phyloP scores from a whole-genome alignment of 2,797 vertebrate genomes.

The Semaprochilodus insignis region DNA sequence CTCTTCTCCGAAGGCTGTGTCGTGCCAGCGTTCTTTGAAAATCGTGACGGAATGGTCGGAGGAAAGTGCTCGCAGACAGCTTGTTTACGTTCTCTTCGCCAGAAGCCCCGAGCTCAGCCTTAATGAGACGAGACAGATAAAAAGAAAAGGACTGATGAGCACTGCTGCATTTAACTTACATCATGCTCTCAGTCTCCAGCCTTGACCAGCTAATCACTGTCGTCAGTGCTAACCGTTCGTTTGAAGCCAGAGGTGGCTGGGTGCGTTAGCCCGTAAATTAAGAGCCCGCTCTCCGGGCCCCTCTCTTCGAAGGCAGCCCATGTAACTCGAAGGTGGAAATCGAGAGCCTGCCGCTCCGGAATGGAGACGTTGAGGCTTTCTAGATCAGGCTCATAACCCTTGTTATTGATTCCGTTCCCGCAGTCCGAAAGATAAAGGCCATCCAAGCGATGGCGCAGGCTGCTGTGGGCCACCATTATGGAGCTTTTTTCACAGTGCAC shows the following conservation, averaged over 20 bases:
- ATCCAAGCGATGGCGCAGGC: background rate
- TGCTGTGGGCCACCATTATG: constrained; percentile 29
- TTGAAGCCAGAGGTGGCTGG: constrained; percentile 34
- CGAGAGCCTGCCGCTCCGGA: constrained; percentile 42
- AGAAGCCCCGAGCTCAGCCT: constrained; percentile 66
- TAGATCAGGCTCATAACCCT: constrained; percentile 46
- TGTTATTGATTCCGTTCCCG: constrained; percentile 42
- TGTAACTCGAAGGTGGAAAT: constrained; percentile 32
- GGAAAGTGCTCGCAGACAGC: constrained; percentile 67
- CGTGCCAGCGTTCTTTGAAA: constrained; percentile 71
- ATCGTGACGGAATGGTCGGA: constrained; percentile 73
- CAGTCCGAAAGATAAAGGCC: constrained; percentile 34
- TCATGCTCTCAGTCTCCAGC: constrained; percentile 62
- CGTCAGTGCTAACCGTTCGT: constrained; percentile 47
- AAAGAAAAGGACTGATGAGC: constrained; percentile 75
- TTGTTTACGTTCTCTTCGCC: constrained; percentile 73
- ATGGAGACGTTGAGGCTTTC: constrained; percentile 50
- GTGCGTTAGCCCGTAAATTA: constrained; percentile 11
- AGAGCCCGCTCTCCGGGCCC: constrained; percentile 20
- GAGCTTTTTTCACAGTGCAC: constrained; percentile 11
- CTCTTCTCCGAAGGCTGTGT: constrained; percentile 60
- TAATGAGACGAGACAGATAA: constrained; percentile 75
- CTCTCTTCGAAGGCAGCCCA: constrained; percentile 8
- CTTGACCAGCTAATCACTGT: constrained; percentile 62
- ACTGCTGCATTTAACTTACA: constrained; percentile 69